Base-by-base conservation (phyloP, 2,797 vertebrate species). In the Bovichtus diacanthus region DNA sequence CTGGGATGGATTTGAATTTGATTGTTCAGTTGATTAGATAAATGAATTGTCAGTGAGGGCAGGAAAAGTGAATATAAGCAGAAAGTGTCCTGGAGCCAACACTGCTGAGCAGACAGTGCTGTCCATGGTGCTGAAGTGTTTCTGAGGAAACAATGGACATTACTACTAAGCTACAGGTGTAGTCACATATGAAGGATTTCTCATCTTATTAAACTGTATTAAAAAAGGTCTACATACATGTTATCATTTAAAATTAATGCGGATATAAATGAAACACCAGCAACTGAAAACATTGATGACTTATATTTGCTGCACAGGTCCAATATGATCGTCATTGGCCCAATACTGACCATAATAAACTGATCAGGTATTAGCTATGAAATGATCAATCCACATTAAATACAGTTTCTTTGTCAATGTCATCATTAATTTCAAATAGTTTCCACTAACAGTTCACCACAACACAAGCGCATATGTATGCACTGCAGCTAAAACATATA, bases 51-150 rank as follows among this genome's bases (percentile, higher is more conserved):
- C 27, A 62, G 46, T 55, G 43, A 16, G 44, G 46, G 38, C 56
- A 69, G 66, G 44, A 47, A 29, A 44, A 11, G n/a, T 53, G 49
- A 34, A 69, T 64, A 39, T 76, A 50, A 76, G 56, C 62, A 65
- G 47, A 64, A 39, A 69, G 39, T 23, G 47, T 74, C 34, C 61
- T 19, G 36, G 39, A 76, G 70, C 43, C 70, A 64, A 25, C 43
- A 6, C 18, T 51, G 43, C 55, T 61, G 74, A 55, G 9, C 63
- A 41, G 11, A 51, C 19, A 29, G 80, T 44, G 74, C 88, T 88
- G 85, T 91, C 83, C 71, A 34, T 80, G 89, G 82, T 90, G 73
- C 90, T 92, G 87, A 88, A 83, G 41, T 58, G 69, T 16, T 29
- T 43, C 34, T 54, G 53, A 55, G 59, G 11, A 44, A 1, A 9